Conservation (phyloP, 2,113 vertebrate genomes). For the Vombatus ursinus region DNA sequence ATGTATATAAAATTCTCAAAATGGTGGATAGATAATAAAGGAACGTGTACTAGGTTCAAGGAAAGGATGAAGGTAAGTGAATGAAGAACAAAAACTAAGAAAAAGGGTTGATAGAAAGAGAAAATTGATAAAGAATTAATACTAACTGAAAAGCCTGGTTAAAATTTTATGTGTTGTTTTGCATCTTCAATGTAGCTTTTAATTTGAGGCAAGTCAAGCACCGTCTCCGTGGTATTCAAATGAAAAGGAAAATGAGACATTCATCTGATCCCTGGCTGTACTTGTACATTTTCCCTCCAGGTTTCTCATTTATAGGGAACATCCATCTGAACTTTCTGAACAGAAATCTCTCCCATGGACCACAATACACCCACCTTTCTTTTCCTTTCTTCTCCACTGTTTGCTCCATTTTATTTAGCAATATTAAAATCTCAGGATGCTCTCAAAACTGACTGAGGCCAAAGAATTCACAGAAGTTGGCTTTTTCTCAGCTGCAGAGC, state of each 20-base stretch:
- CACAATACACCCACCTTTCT: conserved; percentile 11
- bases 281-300: not conserved
- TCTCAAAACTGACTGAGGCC: not conserved
- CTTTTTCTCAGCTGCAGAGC: conserved; percentile 48
- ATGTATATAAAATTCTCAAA: not conserved
- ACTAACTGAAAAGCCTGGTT: conserved; percentile 32
- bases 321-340: conserved; percentile 44
- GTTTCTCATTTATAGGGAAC: conserved; percentile 49
- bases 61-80: not conserved
- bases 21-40: not conserved
- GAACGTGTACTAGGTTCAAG: rapidly evolving
- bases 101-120: not conserved
- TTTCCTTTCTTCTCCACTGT: conserved; percentile 28
- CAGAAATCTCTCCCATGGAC: conserved; percentile 44
- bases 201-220: conserved; percentile 60
- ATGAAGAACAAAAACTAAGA: not conserved
- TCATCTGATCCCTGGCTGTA: conserved; percentile 55
- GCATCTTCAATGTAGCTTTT: conserved; percentile 68
- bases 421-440: conserved; percentile 59
- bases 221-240: conserved; percentile 57
- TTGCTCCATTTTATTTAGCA: conserved; percentile 58
- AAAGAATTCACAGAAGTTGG: conserved; percentile 34
- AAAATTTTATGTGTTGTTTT: conserved; percentile 61
- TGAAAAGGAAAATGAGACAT: conserved; percentile 51
- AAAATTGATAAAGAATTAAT: conserved; percentile 18